These are phyloP conservation scores for Forbesichthys agassizii DNA, from an alignment of 2,113 vertebrate genomes.

Conservation along the genomic window DNA sequence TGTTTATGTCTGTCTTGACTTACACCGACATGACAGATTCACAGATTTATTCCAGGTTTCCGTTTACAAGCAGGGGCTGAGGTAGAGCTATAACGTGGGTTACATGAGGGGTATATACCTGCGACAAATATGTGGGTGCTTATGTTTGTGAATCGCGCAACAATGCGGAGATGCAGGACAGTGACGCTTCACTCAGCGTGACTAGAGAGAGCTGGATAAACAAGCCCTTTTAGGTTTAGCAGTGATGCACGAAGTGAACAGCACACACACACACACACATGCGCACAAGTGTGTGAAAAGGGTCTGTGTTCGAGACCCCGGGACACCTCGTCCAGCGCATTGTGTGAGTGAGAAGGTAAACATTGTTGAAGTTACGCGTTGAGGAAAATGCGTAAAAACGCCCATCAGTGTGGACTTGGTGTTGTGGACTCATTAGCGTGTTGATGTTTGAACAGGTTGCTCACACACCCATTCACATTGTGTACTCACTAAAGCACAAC, in stretches of 20 bases:
- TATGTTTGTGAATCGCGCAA: conserved; percentile 2
- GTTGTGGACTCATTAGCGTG: conserved; percentile 5
- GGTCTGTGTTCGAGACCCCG: conserved; percentile 20
- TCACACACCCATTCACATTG: conserved; percentile 41
- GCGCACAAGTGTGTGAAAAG: background rate
- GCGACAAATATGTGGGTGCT: background rate
- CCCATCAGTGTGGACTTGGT: conserved; percentile 10
- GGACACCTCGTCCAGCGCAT: conserved; percentile 55
- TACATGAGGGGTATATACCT: conserved; percentile 2
- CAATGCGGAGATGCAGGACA: conserved; percentile 36
- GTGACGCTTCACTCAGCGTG: conserved; percentile 56
- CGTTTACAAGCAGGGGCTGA: background rate
- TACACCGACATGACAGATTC: conserved; percentile 1
- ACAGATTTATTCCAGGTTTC: conserved; percentile 10
- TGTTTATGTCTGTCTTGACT: conserved; percentile 14
- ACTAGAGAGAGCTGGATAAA: conserved; percentile 65
- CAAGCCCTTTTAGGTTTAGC: conserved; percentile 55
- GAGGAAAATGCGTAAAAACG: conserved; percentile 54
- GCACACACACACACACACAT: conserved; percentile 49
- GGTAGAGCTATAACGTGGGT: background rate
- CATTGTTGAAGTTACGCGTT: conserved; percentile 44
- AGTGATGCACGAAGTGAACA: conserved; percentile 58
- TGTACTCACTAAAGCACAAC: conserved; percentile 54
- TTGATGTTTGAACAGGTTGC: conserved; percentile 65
- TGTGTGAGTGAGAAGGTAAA: conserved; percentile 63